Evolutionary conservation across 2,797 vertebrate species (phyloP).

Genomic region (Craterocephalus amniculus): DNA sequence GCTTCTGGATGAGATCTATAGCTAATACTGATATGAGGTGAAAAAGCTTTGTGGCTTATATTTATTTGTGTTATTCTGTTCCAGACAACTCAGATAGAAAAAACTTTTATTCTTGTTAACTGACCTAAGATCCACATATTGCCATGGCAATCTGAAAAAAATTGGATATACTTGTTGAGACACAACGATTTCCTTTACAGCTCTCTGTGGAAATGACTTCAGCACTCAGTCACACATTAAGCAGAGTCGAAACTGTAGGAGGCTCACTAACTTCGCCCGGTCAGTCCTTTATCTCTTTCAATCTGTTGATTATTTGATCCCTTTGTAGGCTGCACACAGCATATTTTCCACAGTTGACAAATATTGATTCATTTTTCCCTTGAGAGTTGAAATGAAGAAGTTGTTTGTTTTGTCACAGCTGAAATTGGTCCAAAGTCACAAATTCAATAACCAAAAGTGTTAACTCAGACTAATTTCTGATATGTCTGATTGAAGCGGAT

Average conservation of each 20-base stretch:
- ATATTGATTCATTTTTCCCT: conserved; percentile 12
- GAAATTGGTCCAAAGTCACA: background rate
- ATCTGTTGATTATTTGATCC: background rate
- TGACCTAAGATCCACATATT: background rate
- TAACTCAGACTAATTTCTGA: background rate
- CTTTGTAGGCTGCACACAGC: background rate
- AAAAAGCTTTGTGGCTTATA: background rate
- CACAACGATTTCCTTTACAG: background rate
- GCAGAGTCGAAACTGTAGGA: background rate
- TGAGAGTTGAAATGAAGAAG: background rate
- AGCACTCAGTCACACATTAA: conserved; percentile 10
- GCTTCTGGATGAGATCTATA: background rate
- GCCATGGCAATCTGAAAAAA: conserved; percentile 14
- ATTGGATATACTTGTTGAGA: conserved; percentile 16
- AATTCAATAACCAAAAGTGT: background rate
- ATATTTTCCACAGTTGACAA: conserved; percentile 9
- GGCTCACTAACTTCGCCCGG: background rate
- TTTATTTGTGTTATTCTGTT: background rate
- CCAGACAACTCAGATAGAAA: background rate
- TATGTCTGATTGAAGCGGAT: background rate
- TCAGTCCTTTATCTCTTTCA: background rate
- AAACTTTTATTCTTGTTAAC: conserved; percentile 2
- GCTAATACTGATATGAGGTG: background rate
- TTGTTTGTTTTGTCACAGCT: background rate
- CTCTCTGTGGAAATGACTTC: conserved; percentile 5